These are phyloP conservation scores for Lasioglossum albipes DNA, from an alignment of 1,140 invertebrate genomes.

Conservation along the genomic window DNA sequence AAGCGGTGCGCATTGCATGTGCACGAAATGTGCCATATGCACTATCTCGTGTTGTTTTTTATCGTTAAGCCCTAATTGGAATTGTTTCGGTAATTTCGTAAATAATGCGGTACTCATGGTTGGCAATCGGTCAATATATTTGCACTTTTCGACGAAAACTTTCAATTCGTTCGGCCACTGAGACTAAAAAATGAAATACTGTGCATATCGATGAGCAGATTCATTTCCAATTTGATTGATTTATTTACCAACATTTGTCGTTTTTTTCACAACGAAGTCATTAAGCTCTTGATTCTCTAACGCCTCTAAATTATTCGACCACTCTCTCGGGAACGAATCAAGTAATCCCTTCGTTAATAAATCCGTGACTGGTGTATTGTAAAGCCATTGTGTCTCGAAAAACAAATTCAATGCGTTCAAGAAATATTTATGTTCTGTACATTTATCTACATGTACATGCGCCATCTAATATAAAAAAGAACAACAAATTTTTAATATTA, in stretches of 20 bases:
- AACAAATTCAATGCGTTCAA: conserved; percentile 81
- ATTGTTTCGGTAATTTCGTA: conserved; percentile 65
- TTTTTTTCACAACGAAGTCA: conserved; percentile 70
- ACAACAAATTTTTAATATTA: background rate
- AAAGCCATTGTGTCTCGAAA: conserved; percentile 84
- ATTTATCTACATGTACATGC: conserved; percentile 9
- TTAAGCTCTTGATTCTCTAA: conserved; percentile 79
- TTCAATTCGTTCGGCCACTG: conserved; percentile 75
- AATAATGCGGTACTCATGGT: conserved; percentile 26
- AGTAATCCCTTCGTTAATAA: conserved; percentile 82
- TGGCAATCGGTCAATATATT: conserved; percentile 65
- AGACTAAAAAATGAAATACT: conserved; percentile 67
- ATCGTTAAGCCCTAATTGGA: conserved; percentile 76
- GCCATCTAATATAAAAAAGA: conserved; percentile 27
- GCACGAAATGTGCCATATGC: conserved; percentile 82
- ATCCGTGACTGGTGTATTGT: conserved; percentile 84
- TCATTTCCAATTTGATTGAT: conserved; percentile 19
- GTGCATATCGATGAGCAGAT: conserved; percentile 10
- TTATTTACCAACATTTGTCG: conserved; percentile 59
- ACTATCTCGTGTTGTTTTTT: conserved; percentile 88
- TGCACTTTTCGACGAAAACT: conserved; percentile 76
- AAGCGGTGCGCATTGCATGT: conserved; percentile 79
- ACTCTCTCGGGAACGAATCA: conserved; percentile 81
- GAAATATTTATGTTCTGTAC: conserved; percentile 79
- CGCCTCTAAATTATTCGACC: conserved; percentile 76